phyloP scores from a whole-genome alignment of 2,113 vertebrate genomes.

The Nettapus auritus region DNA sequence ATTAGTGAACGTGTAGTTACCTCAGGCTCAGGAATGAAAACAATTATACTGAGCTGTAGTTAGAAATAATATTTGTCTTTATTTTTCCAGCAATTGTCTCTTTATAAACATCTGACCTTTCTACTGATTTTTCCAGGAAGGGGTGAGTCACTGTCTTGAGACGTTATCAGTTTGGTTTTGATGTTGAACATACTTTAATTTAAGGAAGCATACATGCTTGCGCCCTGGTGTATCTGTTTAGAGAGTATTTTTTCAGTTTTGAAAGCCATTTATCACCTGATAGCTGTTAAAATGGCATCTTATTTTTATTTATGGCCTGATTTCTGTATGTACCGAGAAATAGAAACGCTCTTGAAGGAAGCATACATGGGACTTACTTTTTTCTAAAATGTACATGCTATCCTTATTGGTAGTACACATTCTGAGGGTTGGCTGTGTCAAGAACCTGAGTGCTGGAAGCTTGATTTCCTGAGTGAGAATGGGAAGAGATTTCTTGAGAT shows the following conservation, averaged over 20 bases:
- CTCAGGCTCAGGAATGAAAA: slow-evolving; percentile 5
- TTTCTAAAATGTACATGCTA: neutral
- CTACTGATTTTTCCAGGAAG: slow-evolving; percentile 45
- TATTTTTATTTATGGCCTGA: neutral
- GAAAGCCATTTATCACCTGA: neutral
- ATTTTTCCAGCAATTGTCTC: slow-evolving; percentile 66
- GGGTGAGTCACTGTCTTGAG: slow-evolving; percentile 46
- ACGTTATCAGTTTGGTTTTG: slow-evolving; percentile 17
- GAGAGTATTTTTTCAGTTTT: neutral
- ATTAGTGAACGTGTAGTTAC: neutral
- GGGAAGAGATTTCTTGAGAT: neutral
- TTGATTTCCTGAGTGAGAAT: neutral
- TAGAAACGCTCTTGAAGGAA: neutral
- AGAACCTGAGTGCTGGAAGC: neutral
- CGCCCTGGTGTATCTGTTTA: neutral
- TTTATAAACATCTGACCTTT: slow-evolving; percentile 50
- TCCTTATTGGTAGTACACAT: neutral
- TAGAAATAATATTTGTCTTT: slow-evolving; percentile 14
- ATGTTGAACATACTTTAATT: neutral
- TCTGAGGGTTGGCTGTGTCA: neutral
- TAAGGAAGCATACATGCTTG: neutral
- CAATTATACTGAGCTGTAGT: neutral
- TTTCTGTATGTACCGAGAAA: neutral
- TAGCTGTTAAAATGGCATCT: neutral
- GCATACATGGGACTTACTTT: neutral